phyloP scores from a whole-genome alignment of 2,888 invertebrate species.

The Eledone cirrhosa region DNA sequence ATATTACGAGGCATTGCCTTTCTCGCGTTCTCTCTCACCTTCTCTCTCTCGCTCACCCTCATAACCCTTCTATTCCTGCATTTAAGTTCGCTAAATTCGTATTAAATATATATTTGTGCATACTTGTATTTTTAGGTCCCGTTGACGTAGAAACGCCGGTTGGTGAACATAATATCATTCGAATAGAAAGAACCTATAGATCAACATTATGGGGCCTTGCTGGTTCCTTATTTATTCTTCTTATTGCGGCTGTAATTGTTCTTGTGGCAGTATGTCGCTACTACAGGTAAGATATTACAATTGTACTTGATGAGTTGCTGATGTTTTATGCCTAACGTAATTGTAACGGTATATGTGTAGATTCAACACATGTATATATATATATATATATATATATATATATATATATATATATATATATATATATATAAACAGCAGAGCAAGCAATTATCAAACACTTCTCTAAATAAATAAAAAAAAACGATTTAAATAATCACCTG shows the following conservation, averaged over 20 bases:
- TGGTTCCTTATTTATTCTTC: slow-evolving; percentile 22
- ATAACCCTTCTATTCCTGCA: too few species aligned
- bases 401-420: too few species aligned
- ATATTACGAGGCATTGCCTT: too few species aligned
- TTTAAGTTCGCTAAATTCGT: too few species aligned
- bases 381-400: slow-evolving; percentile 5
- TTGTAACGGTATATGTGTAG: not conserved
- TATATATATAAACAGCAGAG: too few species aligned
- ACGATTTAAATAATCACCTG: too few species aligned
- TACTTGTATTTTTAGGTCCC: not conserved
- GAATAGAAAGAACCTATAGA: slow-evolving; percentile 20
- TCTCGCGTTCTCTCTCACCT: too few species aligned
- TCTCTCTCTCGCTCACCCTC: too few species aligned
- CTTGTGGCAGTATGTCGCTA: slow-evolving; percentile 47
- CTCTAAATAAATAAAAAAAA: too few species aligned
- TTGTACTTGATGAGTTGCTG: not conserved
- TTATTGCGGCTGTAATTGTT: slow-evolving; percentile 32
- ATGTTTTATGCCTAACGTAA: too few species aligned
- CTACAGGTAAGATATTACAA: slow-evolving; percentile 44
- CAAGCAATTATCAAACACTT: too few species aligned
- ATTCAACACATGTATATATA: not conserved
- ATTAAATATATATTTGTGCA: too few species aligned
- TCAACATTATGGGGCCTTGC: slow-evolving; percentile 24
- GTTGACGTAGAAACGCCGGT: not conserved
- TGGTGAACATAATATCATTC: slow-evolving; percentile 10